Percentiles rank a stretch among this genome's conserved stretches.
Evolutionary conservation across 1,140 invertebrate genomes (phyloP).

Genomic region (Tetragnatha versicolor): DNA sequence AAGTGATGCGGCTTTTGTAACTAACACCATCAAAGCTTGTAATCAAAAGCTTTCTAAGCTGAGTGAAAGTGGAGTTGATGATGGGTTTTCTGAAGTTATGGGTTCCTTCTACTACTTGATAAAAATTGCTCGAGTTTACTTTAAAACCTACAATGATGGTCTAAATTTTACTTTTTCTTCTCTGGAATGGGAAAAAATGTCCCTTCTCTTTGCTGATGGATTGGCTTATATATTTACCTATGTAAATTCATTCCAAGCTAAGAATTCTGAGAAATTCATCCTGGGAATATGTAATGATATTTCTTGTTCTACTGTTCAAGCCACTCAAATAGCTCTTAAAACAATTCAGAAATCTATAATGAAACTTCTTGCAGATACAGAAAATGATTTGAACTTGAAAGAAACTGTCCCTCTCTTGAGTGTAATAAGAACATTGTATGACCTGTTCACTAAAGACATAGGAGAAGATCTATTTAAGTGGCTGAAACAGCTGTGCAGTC

Average conservation of each 20-base stretch:
- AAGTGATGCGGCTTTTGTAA: constrained; percentile 19
- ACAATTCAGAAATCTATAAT: constrained; percentile 32
- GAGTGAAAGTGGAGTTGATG: constrained; percentile 26
- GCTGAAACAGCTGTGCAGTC: constrained; percentile 34
- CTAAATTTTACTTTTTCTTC: constrained; percentile 11
- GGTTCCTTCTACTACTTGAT: constrained; percentile 12
- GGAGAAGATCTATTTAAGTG: constrained; percentile 42
- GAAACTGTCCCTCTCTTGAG: constrained; percentile 14
- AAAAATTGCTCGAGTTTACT: constrained; percentile 6
- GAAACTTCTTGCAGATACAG: constrained; percentile 38
- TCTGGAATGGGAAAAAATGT: constrained; percentile 21
- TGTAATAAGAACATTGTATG: constrained; percentile 33
- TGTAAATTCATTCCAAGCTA: not conserved
- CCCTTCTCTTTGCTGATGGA: constrained; percentile 23
- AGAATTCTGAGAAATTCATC: constrained; percentile 27
- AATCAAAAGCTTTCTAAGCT: constrained; percentile 26
- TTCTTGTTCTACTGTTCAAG: not conserved
- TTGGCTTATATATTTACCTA: constrained; percentile 26
- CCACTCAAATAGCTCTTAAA: constrained; percentile 11
- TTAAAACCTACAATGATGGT: constrained; percentile 28
- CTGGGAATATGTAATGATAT: not conserved
- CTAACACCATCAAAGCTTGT: constrained; percentile 12
- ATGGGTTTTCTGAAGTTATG: constrained; percentile 24
- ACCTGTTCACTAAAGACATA: not conserved
- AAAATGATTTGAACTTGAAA: constrained; percentile 43